These are phyloP conservation scores for Formicarius rufipectus DNA, from an alignment of 2,113 vertebrate genomes.

Conservation along the genomic window DNA sequence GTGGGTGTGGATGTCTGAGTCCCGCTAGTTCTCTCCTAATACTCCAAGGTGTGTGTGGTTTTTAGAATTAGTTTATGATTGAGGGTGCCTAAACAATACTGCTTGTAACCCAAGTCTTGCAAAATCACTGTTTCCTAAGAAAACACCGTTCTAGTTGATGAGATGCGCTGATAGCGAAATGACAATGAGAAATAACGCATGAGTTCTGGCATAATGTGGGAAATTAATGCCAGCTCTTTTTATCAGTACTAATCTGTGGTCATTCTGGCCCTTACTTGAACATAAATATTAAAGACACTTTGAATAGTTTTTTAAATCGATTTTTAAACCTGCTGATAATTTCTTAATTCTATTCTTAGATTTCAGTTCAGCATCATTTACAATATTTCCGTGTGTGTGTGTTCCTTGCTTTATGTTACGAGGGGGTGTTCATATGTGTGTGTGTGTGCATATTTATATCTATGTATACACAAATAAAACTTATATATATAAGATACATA, in stretches of 20 bases:
- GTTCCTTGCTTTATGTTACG: background rate
- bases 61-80: constrained; percentile 20
- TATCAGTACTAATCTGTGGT: constrained; percentile 28
- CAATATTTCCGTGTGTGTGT: constrained; percentile 6
- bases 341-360: constrained; percentile 50
- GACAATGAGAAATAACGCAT: constrained; percentile 7
- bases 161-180: constrained; percentile 22
- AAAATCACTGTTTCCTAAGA: constrained; percentile 16
- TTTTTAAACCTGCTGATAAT: constrained; percentile 53
- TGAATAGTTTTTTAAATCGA: constrained; percentile 47
- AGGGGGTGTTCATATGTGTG: background rate
- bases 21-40: background rate
- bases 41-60: background rate
- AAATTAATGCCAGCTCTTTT: constrained; percentile 42
- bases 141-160: background rate
- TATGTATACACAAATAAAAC: constrained; percentile 54
- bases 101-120: constrained; percentile 37
- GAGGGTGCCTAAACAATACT: constrained; percentile 25
- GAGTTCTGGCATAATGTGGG: background rate
- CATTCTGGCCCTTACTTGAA: constrained; percentile 50
- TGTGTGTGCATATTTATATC: background rate
- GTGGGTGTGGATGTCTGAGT: background rate
- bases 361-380: constrained; percentile 35
- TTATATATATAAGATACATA: constrained; percentile 30
- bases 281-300: constrained; percentile 53